Percentiles rank a stretch among this genome's conserved stretches.
These are phyloP conservation scores for Melieria omissa DNA, from an alignment of 2,888 invertebrate genomes.

Conservation along the genomic window DNA sequence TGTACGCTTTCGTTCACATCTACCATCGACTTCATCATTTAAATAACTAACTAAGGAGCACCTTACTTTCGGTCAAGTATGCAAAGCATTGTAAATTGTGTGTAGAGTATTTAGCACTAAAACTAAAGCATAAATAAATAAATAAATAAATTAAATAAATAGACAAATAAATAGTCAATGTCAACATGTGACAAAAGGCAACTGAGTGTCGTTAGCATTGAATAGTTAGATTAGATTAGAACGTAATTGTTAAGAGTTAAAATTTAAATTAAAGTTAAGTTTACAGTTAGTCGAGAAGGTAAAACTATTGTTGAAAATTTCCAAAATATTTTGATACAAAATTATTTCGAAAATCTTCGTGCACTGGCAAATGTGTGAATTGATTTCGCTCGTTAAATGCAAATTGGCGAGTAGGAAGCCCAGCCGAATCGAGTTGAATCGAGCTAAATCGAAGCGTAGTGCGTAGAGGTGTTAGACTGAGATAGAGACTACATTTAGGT, in stretches of 20 bases:
- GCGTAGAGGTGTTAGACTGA: no score
- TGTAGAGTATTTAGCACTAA: not conserved
- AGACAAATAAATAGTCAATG: not conserved
- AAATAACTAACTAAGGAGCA: conserved; percentile 35
- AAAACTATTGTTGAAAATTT: conserved; percentile 38
- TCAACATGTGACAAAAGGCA: not conserved
- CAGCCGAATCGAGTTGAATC: no score
- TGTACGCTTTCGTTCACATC: not conserved
- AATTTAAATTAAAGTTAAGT: no score
- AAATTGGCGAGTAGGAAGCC: no score
- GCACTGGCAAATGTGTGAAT: not conserved
- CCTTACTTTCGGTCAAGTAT: conserved; percentile 31
- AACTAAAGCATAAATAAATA: conserved; percentile 19
- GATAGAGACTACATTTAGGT: no score
- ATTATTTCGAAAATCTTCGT: conserved; percentile 54
- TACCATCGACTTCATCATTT: not conserved
- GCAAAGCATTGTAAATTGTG: not conserved
- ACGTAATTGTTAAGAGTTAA: no score
- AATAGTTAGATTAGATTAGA: not conserved
- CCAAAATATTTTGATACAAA: conserved; percentile 64
- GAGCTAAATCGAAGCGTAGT: no score
- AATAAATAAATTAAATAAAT: not conserved
- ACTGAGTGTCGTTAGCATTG: not conserved
- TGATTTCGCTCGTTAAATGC: no score
- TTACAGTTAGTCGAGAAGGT: no score